These are phyloP conservation scores for Plestiodon gilberti DNA, from an alignment of 2,113 vertebrate species.

Conservation along the genomic window DNA sequence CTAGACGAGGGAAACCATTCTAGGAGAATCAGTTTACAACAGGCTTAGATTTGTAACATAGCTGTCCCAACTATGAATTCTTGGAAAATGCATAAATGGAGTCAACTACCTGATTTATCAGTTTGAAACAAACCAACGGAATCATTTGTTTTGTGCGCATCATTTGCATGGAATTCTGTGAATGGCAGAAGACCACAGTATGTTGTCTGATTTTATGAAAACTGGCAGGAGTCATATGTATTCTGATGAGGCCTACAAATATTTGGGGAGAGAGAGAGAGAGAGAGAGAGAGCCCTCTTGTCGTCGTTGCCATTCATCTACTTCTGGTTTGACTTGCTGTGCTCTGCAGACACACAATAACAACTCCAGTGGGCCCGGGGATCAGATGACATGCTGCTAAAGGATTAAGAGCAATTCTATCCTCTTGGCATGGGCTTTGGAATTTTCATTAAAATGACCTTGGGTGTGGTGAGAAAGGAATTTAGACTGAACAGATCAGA, in stretches of 20 bases:
- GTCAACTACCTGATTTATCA: constrained; percentile 45
- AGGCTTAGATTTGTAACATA: not conserved
- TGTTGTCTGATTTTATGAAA: constrained; percentile 21
- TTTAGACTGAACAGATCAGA: constrained; percentile 74
- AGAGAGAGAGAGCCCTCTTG: constrained; percentile 51
- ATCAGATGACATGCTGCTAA: constrained; percentile 84
- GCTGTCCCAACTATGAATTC: not conserved
- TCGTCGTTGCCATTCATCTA: constrained; percentile 56
- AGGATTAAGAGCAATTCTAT: constrained; percentile 92
- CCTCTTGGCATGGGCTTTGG: constrained; percentile 84
- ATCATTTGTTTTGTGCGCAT: constrained; percentile 26
- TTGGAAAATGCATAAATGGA: constrained; percentile 38
- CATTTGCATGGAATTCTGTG: constrained; percentile 15
- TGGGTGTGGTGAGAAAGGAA: constrained; percentile 90
- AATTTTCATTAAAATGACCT: constrained; percentile 96
- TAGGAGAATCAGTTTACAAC: not conserved
- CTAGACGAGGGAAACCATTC: not conserved
- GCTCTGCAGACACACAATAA: constrained; percentile 71
- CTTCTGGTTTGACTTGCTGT: constrained; percentile 56
- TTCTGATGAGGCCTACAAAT: not conserved
- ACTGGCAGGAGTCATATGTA: not conserved
- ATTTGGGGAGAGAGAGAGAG: constrained; percentile 29
- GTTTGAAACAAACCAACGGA: constrained; percentile 26
- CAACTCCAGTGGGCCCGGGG: constrained; percentile 73
- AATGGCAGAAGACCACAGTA: constrained; percentile 26